Evolutionary conservation across 2,888 invertebrate genomes (phyloP).

Genomic region (Cabera pusaria): DNA sequence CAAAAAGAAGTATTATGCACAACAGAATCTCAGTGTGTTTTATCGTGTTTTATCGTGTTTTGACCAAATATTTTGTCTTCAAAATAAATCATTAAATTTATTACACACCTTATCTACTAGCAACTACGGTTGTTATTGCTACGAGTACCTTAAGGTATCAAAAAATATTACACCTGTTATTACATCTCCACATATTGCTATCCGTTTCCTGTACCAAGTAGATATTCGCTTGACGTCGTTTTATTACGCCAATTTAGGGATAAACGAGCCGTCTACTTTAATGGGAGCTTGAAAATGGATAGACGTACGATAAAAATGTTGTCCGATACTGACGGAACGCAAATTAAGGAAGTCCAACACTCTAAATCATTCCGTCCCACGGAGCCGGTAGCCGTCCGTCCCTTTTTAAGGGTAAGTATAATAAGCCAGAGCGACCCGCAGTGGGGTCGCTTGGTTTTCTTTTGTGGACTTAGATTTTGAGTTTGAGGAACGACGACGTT

Average conservation of each 20-base stretch:
- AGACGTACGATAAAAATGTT: constrained; percentile 25
- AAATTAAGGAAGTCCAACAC: constrained; percentile 26
- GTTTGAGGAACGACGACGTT: too few species aligned
- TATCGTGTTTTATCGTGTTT: too few species aligned
- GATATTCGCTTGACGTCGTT: constrained; percentile 12
- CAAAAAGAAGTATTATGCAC: too few species aligned
- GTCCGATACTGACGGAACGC: constrained; percentile 19
- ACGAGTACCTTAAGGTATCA: too few species aligned
- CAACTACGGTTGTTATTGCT: too few species aligned
- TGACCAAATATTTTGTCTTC: too few species aligned
- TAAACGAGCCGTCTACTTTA: constrained; percentile 17
- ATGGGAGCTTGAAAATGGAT: constrained; percentile 16
- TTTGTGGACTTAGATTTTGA: too few species aligned
- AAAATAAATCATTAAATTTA: too few species aligned
- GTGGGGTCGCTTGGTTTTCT: constrained; percentile 2
- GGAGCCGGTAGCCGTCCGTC: constrained; percentile 1
- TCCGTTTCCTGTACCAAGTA: background rate
- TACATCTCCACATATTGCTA: too few species aligned
- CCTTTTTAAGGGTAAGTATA: constrained; percentile 13
- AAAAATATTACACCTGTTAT: constrained; percentile 9
- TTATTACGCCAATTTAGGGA: constrained; percentile 15
- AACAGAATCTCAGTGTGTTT: too few species aligned
- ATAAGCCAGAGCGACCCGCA: constrained; percentile 3
- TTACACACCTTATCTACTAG: too few species aligned
- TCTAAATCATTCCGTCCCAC: constrained; percentile 26